Evolutionary conservation across 1,140 invertebrate species (phyloP), one percentile per base, ranked within the genome.

Genomic region (Meloidogyne exigua): DNA sequence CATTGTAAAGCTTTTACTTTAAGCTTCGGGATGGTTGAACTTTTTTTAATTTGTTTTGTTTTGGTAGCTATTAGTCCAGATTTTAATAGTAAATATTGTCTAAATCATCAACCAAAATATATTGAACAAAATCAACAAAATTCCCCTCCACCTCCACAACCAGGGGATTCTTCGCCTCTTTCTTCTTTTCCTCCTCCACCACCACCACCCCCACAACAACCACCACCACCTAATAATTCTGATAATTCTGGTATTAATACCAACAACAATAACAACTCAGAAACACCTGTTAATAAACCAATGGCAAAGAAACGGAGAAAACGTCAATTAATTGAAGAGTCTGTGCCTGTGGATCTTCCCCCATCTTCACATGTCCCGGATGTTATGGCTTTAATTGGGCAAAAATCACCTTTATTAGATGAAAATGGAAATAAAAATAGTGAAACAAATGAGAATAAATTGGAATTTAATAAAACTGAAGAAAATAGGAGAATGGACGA

Each of bases 31-130:
- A 62, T 80, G 26, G 49, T 80, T 15, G 79, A 80, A 57, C 68
- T 80, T 36, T 80, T 80, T 25, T 75, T 79, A 26, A 77, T 83
- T 73, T 83, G 83, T 63, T 83, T 83, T 67, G 13, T 83, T 0
- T 36, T 83, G n/a, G 80, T 83, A n/a, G 83, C 82, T 23, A 67
- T 81, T 81, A 64, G 66, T 65, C 75, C 73, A 18, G 64, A 78
- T 25, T 66, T 49, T 42, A 42, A 79, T 62, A 39, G 36, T 13
- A 57, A 73, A 32, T 68, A n/a, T 39, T 25, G 64, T 32, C n/a
- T 67, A 7, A 49, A 72, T 1, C 39, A 26, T 1, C 2, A 32
- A 2, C n/a, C 1, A n/a, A n/a, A 70, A 73, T 70, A 39, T 75
- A 82, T 80, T 9, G 62, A 80, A 28, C 72, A 75, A 12, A 76